Conservation (phyloP, 2,797 vertebrate species). For the Gobio occitaniae region DNA sequence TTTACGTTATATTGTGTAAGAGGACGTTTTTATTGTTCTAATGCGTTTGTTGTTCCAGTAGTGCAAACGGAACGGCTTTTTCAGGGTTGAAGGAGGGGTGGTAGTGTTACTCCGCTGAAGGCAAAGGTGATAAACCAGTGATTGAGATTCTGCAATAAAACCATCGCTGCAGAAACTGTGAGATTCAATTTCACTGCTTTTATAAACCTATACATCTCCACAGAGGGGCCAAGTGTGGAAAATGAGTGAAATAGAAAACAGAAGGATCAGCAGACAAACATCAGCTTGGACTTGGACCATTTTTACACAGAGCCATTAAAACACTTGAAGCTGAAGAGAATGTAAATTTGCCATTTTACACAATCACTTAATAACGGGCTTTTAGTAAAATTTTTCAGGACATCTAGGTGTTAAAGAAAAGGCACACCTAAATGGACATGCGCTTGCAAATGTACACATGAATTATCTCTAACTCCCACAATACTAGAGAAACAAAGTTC, state of each 20-base stretch:
- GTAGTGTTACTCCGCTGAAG: slow-evolving; percentile 49
- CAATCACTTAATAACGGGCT: background rate
- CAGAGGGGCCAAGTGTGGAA: background rate
- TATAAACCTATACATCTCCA: slow-evolving; percentile 59
- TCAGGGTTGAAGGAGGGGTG: slow-evolving; percentile 3
- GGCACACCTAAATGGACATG: background rate
- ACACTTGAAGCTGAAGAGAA: background rate
- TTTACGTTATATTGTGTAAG: slow-evolving; percentile 4
- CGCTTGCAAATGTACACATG: background rate
- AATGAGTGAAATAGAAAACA: slow-evolving; percentile 36
- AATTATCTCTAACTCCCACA: slow-evolving; percentile 3
- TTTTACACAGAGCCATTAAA: slow-evolving; percentile 1
- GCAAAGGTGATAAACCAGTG: slow-evolving; percentile 61
- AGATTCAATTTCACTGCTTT: slow-evolving; percentile 54
- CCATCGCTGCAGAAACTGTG: slow-evolving; percentile 43
- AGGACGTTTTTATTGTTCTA: slow-evolving; percentile 18
- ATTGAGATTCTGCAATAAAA: slow-evolving; percentile 60
- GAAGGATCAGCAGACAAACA: slow-evolving; percentile 3
- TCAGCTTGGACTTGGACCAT: background rate
- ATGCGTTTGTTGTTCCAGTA: slow-evolving; percentile 25
- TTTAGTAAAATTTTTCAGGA: background rate
- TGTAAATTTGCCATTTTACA: background rate
- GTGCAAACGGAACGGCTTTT: background rate
- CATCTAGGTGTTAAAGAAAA: background rate
- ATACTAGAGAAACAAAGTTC: background rate